Conservation (phyloP, 2,888 invertebrate genomes). For the Laothoe populi region DNA sequence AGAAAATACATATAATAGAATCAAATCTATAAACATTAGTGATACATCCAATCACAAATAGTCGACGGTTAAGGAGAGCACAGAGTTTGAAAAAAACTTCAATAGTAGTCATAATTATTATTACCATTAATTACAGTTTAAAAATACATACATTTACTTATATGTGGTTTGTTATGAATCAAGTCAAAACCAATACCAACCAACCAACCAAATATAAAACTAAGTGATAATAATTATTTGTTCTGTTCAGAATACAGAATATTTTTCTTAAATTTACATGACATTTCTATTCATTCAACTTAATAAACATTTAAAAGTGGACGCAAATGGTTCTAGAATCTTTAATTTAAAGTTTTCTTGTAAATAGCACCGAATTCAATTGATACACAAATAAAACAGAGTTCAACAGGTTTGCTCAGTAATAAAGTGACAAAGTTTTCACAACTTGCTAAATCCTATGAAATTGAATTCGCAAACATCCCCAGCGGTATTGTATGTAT, state of each 20-base stretch:
- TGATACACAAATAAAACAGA: slow-evolving; percentile 41
- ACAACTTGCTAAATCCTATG: slow-evolving; percentile 36
- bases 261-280: neutral
- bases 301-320: slow-evolving; percentile 8
- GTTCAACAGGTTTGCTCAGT: slow-evolving; percentile 62
- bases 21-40: too few species aligned
- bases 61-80: too few species aligned
- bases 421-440: slow-evolving; percentile 50
- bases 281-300: slow-evolving; percentile 4
- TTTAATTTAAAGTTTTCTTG: slow-evolving; percentile 39
- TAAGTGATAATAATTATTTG: too few species aligned
- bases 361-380: slow-evolving; percentile 44
- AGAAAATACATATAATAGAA: too few species aligned
- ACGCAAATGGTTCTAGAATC: neutral
- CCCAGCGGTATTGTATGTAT: neutral
- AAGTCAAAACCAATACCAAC: too few species aligned
- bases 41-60: too few species aligned
- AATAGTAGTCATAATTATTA: too few species aligned
- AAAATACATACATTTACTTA: too few species aligned
- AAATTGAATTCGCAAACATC: slow-evolving; percentile 29
- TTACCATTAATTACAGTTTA: too few species aligned
- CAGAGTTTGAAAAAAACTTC: too few species aligned
- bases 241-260: neutral
- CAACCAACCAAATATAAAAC: too few species aligned
- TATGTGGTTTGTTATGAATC: too few species aligned